Base-by-base conservation (phyloP, 2,888 invertebrate genomes). In the Drosophila incognita region DNA sequence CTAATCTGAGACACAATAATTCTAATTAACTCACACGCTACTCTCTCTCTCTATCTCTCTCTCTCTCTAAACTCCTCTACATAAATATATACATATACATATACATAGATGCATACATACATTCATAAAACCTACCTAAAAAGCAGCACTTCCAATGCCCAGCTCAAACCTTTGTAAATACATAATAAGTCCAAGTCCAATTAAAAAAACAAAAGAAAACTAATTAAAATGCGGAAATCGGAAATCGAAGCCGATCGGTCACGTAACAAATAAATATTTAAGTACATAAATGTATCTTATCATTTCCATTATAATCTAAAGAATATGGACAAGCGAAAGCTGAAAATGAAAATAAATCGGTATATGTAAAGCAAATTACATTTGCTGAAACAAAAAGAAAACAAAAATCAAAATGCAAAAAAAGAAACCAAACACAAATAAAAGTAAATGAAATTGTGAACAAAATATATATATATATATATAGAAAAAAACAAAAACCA, bases 301-400 rank as follows among this genome's bases (percentile, higher is more conserved):
- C 42, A 78, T 83, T 76, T 78, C 76, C 84, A 89, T 76, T 80
- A 69, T 56, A 63, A 52, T 46, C 46, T 35, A 46, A 53, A 65
- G 8, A 48, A 62, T 59, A 78, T 35, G 46, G 27, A 66, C 59
- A 40, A 11, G 21, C 35, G 42, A 33, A 29, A 40, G 27, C 13
- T 31, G 27, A 56, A 33, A 56, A 69, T 27, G 49, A 40, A 63
- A 15, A 67, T 46, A 56, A 64, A 49, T 65, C 52, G 63, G 61
- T 63, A 62, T 58, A 75, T 83, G 71, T 79, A 76, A 70, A 65
- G 74, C 83, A 57, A 86, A 88, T 80, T 88, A 59, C 69, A 74
- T 83, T 85, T 83, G 84, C 85, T 76, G 58, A 71, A 66, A 31
- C 35, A 63, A 57, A 56, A 57, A 54, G 5, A 46, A 62, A 66